A percentile compares a stretch with the other conserved stretches of the same genome.
Conservation (phyloP, 2,113 vertebrate genomes). For the Embiotoca jacksoni region DNA sequence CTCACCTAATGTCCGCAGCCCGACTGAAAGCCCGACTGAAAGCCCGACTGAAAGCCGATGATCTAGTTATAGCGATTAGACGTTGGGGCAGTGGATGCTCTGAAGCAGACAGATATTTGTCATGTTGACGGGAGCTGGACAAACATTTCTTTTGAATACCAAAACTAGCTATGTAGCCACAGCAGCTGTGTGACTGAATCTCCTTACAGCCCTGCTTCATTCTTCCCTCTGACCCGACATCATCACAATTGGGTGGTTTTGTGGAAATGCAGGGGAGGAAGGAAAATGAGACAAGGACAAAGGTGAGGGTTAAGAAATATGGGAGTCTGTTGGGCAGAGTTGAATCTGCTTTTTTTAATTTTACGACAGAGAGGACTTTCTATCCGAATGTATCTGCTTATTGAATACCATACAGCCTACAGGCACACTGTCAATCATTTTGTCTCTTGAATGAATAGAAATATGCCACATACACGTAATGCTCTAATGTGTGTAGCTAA, state of each 20-base stretch:
- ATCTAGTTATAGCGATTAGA: slow-evolving; percentile 10
- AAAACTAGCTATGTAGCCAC: slow-evolving; percentile 3
- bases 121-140: not conserved
- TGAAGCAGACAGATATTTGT: slow-evolving; percentile 6
- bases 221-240: slow-evolving; percentile 3
- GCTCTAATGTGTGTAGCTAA: not conserved
- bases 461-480: not conserved
- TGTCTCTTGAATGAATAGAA: not conserved
- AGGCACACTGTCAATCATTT: not conserved
- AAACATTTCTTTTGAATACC: slow-evolving; percentile 20
- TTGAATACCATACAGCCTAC: not conserved
- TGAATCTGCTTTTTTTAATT: not conserved
- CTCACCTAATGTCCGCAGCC: slow-evolving; percentile 1
- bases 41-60: slow-evolving; percentile 5
- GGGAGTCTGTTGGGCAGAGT: not conserved
- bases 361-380: not conserved
- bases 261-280: not conserved
- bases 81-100: not conserved
- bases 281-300: slow-evolving; percentile 5
- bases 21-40: slow-evolving; percentile 11
- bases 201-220: not conserved
- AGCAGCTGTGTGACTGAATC: not conserved
- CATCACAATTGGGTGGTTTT: slow-evolving; percentile 19
- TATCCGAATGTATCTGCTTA: not conserved
- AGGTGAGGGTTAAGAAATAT: not conserved